Evolutionary conservation across 2,113 vertebrate genomes (phyloP).

Genomic region (Seriola rivoliana): DNA sequence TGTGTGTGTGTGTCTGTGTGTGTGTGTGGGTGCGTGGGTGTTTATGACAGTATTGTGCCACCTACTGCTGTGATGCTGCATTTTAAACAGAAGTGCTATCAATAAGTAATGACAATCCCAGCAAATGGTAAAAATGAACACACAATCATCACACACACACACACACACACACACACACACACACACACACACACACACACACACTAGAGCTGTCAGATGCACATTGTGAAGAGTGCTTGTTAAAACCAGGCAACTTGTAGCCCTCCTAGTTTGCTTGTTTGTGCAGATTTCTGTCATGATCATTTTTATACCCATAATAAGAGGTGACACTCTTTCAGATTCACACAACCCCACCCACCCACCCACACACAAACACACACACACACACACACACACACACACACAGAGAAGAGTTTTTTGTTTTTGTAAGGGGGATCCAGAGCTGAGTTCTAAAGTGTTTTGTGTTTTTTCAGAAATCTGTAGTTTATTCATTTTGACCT

Average conservation of each 20-base stretch:
- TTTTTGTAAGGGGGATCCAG: neutral
- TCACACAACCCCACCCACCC: neutral
- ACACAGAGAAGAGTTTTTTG: neutral
- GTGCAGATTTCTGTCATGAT: constrained; percentile 60
- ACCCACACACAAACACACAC: neutral
- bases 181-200: constrained; percentile 25
- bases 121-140: constrained; percentile 65
- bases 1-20: constrained; percentile 4
- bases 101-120: constrained; percentile 72
- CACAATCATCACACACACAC: constrained; percentile 23
- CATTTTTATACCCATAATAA: constrained; percentile 48
- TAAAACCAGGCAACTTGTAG: constrained; percentile 60
- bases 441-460: neutral
- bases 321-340: constrained; percentile 25
- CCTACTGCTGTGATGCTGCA: constrained; percentile 71
- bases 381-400: neutral
- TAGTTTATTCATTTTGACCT: neutral
- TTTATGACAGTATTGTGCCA: constrained; percentile 62
- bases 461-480: neutral
- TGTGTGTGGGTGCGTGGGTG: constrained; percentile 42
- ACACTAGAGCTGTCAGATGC: constrained; percentile 48
- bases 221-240: constrained; percentile 59
- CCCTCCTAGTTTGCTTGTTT: constrained; percentile 63
- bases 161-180: constrained; percentile 23
- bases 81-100: constrained; percentile 70